Conservation (phyloP, 2,888 invertebrate species). For the Melanotus villosus region DNA sequence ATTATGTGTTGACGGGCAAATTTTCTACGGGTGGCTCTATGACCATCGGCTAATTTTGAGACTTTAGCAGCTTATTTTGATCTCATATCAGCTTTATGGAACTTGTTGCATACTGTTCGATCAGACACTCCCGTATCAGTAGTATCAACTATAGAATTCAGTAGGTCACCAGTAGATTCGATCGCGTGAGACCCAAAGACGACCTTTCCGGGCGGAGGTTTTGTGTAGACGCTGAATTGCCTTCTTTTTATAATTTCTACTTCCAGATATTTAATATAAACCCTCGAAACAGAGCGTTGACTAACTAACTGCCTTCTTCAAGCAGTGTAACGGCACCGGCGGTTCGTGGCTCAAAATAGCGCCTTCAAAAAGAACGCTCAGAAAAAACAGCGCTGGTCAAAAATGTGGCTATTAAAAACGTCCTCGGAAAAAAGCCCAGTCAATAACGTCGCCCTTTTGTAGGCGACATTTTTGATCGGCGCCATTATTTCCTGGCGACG, state of each 20-base stretch:
- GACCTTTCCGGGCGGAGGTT: neutral
- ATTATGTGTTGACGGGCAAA: neutral
- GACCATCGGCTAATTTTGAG: neutral
- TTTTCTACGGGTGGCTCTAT: neutral
- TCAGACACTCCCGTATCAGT: neutral
- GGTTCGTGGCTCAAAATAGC: too few relatives aligned
- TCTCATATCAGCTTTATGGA: neutral
- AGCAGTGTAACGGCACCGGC: too few relatives aligned
- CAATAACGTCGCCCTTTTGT: too few relatives aligned
- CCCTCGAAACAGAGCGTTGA: neutral
- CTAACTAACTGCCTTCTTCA: neutral
- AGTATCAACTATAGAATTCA: neutral
- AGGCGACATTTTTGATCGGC: too few relatives aligned
- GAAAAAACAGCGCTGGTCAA: too few relatives aligned
- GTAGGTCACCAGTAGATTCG: neutral
- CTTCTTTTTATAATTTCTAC: neutral
- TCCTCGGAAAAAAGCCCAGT: too few relatives aligned
- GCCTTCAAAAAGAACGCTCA: too few relatives aligned
- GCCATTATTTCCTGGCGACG: too few relatives aligned
- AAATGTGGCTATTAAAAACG: too few relatives aligned
- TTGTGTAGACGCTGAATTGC: neutral
- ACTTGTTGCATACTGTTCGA: neutral
- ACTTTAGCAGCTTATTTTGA: neutral
- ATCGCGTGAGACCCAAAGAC: neutral
- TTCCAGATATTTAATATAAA: neutral